phyloP scores from a whole-genome alignment of 30 jellyfish, hydroid and myxozoan genomes.

The Phacellophora camtschatica region DNA sequence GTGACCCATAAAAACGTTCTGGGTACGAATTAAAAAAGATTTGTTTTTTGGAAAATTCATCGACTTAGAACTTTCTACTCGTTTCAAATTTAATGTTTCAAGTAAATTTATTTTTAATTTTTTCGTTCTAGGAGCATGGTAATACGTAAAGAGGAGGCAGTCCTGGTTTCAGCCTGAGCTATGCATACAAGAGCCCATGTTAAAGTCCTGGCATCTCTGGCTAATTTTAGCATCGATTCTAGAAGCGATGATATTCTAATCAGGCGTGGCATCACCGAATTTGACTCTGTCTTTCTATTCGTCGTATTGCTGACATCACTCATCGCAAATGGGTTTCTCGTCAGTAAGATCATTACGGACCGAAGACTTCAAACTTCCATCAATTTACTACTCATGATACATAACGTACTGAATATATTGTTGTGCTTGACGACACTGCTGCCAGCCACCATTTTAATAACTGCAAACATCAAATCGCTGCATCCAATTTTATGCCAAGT shows the following conservation, averaged over 20 bases:
- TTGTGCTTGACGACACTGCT: constrained; percentile 28
- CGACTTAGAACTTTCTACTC: too few relatives aligned
- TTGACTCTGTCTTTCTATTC: constrained; percentile 29
- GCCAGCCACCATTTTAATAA: constrained; percentile 16
- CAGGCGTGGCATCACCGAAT: neutral
- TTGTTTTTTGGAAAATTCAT: too few relatives aligned
- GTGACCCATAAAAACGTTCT: too few relatives aligned
- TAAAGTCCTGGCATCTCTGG: neutral
- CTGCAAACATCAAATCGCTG: neutral
- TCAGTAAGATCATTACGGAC: constrained; percentile 45
- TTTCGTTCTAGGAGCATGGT: too few relatives aligned
- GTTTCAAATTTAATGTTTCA: too few relatives aligned
- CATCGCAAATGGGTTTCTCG: constrained; percentile 40
- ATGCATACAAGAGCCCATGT: neutral
- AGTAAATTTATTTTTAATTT: too few relatives aligned
- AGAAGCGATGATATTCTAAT: neutral
- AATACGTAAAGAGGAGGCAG: too few relatives aligned
- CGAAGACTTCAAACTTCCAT: constrained; percentile 42
- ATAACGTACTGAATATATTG: constrained; percentile 19
- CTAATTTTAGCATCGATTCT: neutral
- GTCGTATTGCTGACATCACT: constrained; percentile 10
- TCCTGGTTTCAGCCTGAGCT: too few relatives aligned
- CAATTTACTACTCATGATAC: constrained; percentile 35
- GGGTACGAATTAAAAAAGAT: too few relatives aligned
- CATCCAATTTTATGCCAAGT: constrained; percentile 3